Evolutionary conservation across 2,113 vertebrate genomes (phyloP), one percentile per base, ranked within the genome.

Genomic region (Spizaetus ornatus): DNA sequence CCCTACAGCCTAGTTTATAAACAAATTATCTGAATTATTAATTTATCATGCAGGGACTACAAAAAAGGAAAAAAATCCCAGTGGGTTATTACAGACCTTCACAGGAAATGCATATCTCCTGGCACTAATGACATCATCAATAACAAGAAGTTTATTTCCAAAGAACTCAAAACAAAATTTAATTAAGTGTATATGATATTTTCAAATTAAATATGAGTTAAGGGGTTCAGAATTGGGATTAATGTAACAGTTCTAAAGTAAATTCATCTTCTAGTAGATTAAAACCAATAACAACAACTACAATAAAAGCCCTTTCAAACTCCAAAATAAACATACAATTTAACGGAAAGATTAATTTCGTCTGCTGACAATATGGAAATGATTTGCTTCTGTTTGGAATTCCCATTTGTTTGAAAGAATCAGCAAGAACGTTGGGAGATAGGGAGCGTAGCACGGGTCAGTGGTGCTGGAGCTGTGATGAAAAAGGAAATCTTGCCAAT

Each of bases 161-260:
- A 96, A 96, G 95, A 97, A 96, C 95, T 97, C 93, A 97, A 97
- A 95, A 66, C 93, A 96, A 97, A 97, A 97, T 96, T 95, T 96
- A 98, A 91, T 97, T 97, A 97, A 92, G 83, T 86, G 65, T 81
- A 94, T 93, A 92, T 90, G 82, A 94, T 94, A 86, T 96, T 96
- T 97, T 94, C 94, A 93, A 98, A 98, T 98, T 98, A 98, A 98
- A 95, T 96, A 92, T 38, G 95, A 97, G 93, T 97, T 97, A 95
- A 93, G 82, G 67, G 53, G 55, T 90, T 97, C 82, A 97, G 79
- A 97, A 97, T 84, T 85, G 91, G 79, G 76, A 86, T 95, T 97
- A 89, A 96, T 94, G 47, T 79, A 96, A 77, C 40, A 74, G 55
- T 88, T 96, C 86, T 87, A 47, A 86, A 96, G 93, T 85, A 95